These are phyloP conservation scores for Geodia barretti DNA, from an alignment of 37 sponge, comb jelly and placozoan genomes.

Conservation along the genomic window DNA sequence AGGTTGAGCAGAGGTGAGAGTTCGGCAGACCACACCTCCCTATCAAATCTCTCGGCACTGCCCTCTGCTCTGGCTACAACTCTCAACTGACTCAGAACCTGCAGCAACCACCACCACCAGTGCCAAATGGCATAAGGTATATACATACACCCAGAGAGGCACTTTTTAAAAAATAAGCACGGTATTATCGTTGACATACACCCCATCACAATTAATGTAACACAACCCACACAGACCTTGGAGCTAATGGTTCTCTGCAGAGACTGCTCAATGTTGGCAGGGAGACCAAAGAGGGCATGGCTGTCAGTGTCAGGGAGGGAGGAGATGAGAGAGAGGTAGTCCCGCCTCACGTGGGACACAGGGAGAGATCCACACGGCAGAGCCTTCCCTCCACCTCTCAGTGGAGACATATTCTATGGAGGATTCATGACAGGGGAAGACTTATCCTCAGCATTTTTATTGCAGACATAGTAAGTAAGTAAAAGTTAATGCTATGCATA, in stretches of 20 bases:
- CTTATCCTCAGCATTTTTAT: too few species aligned
- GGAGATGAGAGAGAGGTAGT: conserved; percentile 72
- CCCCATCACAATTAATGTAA: too few species aligned
- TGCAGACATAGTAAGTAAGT: too few species aligned
- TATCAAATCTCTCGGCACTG: conserved; percentile 76
- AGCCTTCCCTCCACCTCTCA: background rate
- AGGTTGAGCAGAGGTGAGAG: conserved; percentile 79
- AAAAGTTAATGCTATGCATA: too few species aligned
- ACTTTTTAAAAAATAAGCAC: background rate
- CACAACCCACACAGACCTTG: too few species aligned
- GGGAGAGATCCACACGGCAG: conserved; percentile 10
- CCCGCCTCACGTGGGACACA: conserved; percentile 38
- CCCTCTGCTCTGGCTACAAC: conserved; percentile 72
- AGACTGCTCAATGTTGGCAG: conserved; percentile 87
- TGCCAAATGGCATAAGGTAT: background rate
- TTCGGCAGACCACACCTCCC: conserved; percentile 79
- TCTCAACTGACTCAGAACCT: conserved; percentile 85
- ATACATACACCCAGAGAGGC: background rate
- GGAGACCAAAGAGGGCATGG: conserved; percentile 88
- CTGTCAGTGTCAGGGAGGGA: conserved; percentile 84
- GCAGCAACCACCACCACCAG: background rate
- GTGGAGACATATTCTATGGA: background rate
- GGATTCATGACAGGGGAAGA: too few species aligned
- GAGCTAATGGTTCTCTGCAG: conserved; percentile 70
- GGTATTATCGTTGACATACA: too few species aligned